Conservation (phyloP, 2,888 invertebrate genomes). For the Lasioglossum villosulum region DNA sequence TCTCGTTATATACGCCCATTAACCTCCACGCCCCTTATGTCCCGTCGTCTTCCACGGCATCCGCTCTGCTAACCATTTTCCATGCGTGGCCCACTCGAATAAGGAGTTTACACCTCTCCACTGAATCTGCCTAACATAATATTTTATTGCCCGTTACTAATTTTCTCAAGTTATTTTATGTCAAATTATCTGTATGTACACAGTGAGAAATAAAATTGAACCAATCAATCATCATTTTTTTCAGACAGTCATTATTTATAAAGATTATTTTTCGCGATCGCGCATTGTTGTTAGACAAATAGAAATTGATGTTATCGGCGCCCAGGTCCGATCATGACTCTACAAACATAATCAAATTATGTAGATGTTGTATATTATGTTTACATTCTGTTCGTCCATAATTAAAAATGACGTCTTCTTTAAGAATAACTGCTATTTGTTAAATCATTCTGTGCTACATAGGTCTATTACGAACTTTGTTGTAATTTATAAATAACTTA, state of each 20-base stretch:
- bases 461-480: too few relatives aligned
- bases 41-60: conserved; percentile 52
- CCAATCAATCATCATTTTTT: background rate
- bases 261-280: too few relatives aligned
- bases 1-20: conserved; percentile 82
- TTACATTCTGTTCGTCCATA: too few relatives aligned
- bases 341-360: too few relatives aligned
- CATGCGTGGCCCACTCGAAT: conserved; percentile 58
- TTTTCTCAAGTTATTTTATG: conserved; percentile 15
- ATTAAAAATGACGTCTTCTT: too few relatives aligned
- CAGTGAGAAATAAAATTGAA: background rate
- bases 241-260: background rate
- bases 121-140: conserved; percentile 64
- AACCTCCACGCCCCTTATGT: conserved; percentile 71
- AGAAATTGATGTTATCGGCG: too few relatives aligned
- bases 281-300: too few relatives aligned
- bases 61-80: conserved; percentile 59
- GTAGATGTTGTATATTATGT: too few relatives aligned
- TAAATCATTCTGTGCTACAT: too few relatives aligned
- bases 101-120: conserved; percentile 69
- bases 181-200: background rate
- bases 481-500: too few relatives aligned
- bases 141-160: conserved; percentile 70
- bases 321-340: too few relatives aligned
- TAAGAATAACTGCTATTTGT: too few relatives aligned